Evolutionary conservation across 1,140 invertebrate species (phyloP).

Genomic region (Polypedilum pembai): DNA sequence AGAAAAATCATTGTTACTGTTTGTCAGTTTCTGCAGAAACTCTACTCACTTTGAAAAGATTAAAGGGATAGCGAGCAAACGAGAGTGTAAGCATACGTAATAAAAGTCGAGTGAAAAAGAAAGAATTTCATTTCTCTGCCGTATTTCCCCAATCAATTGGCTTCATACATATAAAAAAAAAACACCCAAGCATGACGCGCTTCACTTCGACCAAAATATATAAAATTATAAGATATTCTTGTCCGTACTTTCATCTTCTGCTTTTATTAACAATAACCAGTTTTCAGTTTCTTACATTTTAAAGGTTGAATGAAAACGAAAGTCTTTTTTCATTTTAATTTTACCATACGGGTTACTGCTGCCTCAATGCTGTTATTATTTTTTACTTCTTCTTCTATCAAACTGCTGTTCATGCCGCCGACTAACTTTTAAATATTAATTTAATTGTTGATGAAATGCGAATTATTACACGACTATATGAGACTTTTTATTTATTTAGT

Average conservation of each 20-base stretch:
- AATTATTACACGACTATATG: too few relatives aligned
- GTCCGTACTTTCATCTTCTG: conserved; percentile 14
- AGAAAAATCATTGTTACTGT: too few relatives aligned
- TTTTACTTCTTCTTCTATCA: neutral
- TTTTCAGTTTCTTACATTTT: neutral
- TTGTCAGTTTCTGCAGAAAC: too few relatives aligned
- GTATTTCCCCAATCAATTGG: neutral
- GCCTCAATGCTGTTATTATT: neutral
- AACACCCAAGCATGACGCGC: neutral
- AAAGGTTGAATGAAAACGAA: conserved; percentile 28
- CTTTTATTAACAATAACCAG: conserved; percentile 23
- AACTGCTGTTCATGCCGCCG: neutral
- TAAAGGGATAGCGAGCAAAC: neutral
- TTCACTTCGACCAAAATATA: neutral
- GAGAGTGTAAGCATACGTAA: neutral
- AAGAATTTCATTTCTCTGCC: neutral
- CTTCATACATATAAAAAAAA: neutral
- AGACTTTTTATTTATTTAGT: too few relatives aligned
- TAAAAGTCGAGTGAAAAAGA: neutral
- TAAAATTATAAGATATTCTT: neutral
- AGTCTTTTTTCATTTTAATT: neutral
- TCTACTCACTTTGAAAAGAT: too few relatives aligned
- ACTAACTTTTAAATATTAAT: neutral
- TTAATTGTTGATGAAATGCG: neutral
- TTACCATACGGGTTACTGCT: too few relatives aligned